These are phyloP conservation scores for Proisotoma minuta DNA, from an alignment of 2,888 invertebrate genomes.

Conservation along the genomic window DNA sequence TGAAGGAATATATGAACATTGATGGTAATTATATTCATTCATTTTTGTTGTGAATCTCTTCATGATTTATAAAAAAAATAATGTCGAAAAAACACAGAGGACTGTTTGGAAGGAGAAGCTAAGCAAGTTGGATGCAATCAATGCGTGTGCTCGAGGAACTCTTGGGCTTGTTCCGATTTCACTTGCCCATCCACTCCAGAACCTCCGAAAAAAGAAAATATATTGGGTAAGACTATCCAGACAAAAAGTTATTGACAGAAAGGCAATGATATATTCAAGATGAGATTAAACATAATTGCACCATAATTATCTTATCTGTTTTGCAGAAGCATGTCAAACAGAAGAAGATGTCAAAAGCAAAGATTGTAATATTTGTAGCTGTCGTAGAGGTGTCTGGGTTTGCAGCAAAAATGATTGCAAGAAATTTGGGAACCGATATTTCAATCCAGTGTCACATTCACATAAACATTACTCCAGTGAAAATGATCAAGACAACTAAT, in stretches of 20 bases:
- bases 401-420: slow-evolving; percentile 43
- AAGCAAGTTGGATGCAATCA: slow-evolving; percentile 39
- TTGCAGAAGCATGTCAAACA: slow-evolving; percentile 39
- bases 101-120: slow-evolving; percentile 41
- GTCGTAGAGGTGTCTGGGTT: slow-evolving; percentile 41
- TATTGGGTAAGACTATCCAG: background rate
- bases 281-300: background rate
- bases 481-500: slow-evolving; percentile 9
- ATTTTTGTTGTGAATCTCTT: background rate
- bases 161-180: slow-evolving; percentile 45
- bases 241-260: background rate
- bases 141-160: slow-evolving; percentile 44
- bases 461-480: slow-evolving; percentile 1
- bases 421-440: slow-evolving; percentile 39
- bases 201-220: slow-evolving; percentile 8
- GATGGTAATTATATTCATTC: slow-evolving; percentile 35
- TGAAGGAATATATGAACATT: slow-evolving; percentile 40
- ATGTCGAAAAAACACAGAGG: slow-evolving; percentile 29
- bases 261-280: background rate
- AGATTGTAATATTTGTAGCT: slow-evolving; percentile 44
- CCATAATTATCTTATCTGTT: background rate
- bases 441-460: slow-evolving; percentile 24
- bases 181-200: slow-evolving; percentile 35
- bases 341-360: slow-evolving; percentile 45
- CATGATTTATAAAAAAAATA: background rate